phyloP scores from a whole-genome alignment of 2,888 invertebrate species.

The Ophonus ardosiacus region DNA sequence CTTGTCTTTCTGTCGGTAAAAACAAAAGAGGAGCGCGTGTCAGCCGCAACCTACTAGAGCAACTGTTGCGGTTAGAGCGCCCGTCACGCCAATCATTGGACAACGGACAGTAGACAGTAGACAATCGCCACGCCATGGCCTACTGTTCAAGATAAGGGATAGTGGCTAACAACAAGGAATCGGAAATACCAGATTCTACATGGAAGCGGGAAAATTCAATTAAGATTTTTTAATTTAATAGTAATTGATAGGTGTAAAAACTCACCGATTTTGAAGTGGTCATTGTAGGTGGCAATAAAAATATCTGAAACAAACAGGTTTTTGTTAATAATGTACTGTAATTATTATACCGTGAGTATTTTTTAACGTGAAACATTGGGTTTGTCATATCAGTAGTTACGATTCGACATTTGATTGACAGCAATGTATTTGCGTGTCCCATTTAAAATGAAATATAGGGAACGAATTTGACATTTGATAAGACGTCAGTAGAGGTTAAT shows the following conservation, averaged over 20 bases:
- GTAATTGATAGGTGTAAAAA: neutral
- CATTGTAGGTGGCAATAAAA: neutral
- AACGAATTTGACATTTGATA: too few relatives aligned
- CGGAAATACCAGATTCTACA: slow-evolving; percentile 55
- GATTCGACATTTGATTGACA: too few relatives aligned
- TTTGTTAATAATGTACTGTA: too few relatives aligned
- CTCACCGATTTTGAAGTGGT: neutral
- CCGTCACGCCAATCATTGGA: slow-evolving; percentile 35
- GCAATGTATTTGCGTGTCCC: too few relatives aligned
- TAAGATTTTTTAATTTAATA: neutral
- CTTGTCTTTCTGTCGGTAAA: slow-evolving; percentile 19
- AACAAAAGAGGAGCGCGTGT: slow-evolving; percentile 49
- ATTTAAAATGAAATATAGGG: too few relatives aligned
- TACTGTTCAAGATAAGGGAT: neutral
- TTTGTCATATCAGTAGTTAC: too few relatives aligned
- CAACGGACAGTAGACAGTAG: neutral
- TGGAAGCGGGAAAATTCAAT: neutral
- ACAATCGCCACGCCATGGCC: neutral
- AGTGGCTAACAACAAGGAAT: slow-evolving; percentile 13
- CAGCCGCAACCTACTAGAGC: slow-evolving; percentile 28
- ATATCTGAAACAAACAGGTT: neutral
- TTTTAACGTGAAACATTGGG: too few relatives aligned
- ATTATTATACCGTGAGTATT: too few relatives aligned
- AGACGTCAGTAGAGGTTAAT: too few relatives aligned
- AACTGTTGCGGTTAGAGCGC: slow-evolving; percentile 51